Evolutionary conservation across 2,797 vertebrate genomes (phyloP).

Genomic region (Ficedula albicollis): DNA sequence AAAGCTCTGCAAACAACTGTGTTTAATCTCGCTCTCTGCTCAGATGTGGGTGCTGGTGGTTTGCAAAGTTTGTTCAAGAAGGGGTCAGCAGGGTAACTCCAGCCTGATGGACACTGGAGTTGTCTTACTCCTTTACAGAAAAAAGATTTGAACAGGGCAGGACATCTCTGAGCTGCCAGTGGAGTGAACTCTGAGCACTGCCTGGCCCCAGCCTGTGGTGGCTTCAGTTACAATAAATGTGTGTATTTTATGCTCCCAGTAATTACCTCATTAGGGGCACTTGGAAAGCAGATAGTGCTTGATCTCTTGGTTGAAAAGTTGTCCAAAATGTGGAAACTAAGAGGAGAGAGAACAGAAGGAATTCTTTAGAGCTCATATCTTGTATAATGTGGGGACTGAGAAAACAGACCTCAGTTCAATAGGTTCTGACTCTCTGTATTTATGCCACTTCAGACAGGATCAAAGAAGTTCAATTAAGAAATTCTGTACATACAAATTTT

Average conservation of each 20-base stretch:
- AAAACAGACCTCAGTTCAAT: slow-evolving; percentile 2
- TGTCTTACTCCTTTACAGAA: not conserved
- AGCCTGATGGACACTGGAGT: not conserved
- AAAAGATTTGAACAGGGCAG: not conserved
- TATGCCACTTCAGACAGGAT: not conserved
- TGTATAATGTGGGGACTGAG: not conserved
- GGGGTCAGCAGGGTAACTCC: not conserved
- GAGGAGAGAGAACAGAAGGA: not conserved
- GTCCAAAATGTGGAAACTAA: slow-evolving; percentile 17
- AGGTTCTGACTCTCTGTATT: not conserved
- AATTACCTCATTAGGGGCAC: slow-evolving; percentile 33
- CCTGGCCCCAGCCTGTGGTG: not conserved
- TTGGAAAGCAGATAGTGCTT: slow-evolving; percentile 57
- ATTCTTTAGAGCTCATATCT: slow-evolving; percentile 21
- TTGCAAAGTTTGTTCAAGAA: slow-evolving; percentile 36
- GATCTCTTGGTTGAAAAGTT: slow-evolving; percentile 13
- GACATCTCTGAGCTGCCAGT: not conserved
- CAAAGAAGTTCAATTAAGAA: not conserved
- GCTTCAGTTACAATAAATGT: slow-evolving; percentile 44
- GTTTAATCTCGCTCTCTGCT: slow-evolving; percentile 1
- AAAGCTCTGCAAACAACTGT: slow-evolving; percentile 27
- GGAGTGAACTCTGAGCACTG: slow-evolving; percentile 3
- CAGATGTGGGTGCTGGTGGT: slow-evolving; percentile 41
- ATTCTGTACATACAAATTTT: not conserved
- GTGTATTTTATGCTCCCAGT: slow-evolving; percentile 29